Base-by-base conservation (phyloP, 2,113 vertebrate species). In the Struthio camelus region DNA sequence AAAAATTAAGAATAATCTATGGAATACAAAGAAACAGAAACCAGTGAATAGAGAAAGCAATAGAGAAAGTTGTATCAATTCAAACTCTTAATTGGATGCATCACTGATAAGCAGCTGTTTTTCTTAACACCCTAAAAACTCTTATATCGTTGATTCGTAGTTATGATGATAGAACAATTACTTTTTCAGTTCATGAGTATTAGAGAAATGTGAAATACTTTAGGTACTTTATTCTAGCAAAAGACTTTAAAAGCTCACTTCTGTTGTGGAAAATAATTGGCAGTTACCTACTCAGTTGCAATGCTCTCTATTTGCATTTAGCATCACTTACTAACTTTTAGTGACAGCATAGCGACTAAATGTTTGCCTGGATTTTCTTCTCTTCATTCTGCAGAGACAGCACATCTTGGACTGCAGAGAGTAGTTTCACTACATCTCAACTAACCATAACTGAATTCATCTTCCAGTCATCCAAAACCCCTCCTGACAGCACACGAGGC, bases 321-420 rank as follows among this genome's bases (percentile, higher is more conserved):
- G 30, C 30, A 34, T 32, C 12, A 38, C 17, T 80, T 28, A 42
- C 44, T 69, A 87, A 44, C 67, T 87, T 81, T 82, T 40, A 42
- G 44, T 25, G 14, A 58, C 4, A 36, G 48, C 84, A 87, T 25
- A 51, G 36, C 69, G 87, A n/a, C 19, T 85, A 7, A 42, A 6
- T 42, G 64, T 88, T 90, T 80, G 56, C 42, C 73, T 79, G 16
- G 0, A 0, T 48, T 1, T 0, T 27, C 65, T 81, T 86, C 36
- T 86, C 67, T 56, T 59, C 65, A 38, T 42, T 27, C 7, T 51
- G 80, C 32, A 84, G 64, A 70, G 17, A 75, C 10, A 67, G 46
- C 34, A 84, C 27, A 54, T 32, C 73, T 88, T 50, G 64, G 27
- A 40, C n/a, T 88, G 12, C 42, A 76, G 0, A 17, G 13, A 46